Evolutionary conservation across 1,140 invertebrate species (phyloP).

Genomic region (Pseudomyrmex gracilis): DNA sequence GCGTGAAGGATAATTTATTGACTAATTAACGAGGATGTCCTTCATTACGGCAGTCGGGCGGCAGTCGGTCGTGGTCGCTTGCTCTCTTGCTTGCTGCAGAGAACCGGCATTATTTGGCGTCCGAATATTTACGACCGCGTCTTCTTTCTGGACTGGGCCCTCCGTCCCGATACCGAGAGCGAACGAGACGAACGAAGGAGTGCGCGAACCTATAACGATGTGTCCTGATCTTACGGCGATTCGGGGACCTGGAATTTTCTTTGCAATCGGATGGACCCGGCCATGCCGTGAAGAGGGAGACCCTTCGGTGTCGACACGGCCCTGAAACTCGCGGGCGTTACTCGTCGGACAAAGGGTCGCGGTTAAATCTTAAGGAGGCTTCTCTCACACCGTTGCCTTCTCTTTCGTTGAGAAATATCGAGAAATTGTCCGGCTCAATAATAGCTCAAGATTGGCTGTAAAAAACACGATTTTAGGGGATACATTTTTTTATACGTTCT

Average conservation of each 20-base stretch:
- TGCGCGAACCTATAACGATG: conserved; percentile 81
- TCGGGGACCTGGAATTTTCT: conserved; percentile 76
- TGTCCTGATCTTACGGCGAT: conserved; percentile 80
- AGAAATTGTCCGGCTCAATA: conserved; percentile 40
- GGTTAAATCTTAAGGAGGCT: conserved; percentile 64
- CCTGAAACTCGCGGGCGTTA: conserved; percentile 71
- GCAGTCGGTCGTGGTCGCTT: conserved; percentile 77
- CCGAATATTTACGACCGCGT: conserved; percentile 84
- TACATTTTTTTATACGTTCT: too few species aligned
- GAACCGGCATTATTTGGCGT: conserved; percentile 82
- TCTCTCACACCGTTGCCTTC: conserved; percentile 36
- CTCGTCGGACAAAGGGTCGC: conserved; percentile 68
- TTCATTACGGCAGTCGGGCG: conserved; percentile 83
- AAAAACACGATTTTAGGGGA: not conserved
- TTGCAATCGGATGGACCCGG: conserved; percentile 28
- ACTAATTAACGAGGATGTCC: conserved; percentile 86
- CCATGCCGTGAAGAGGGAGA: conserved; percentile 13
- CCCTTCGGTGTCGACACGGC: conserved; percentile 50
- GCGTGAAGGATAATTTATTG: conserved; percentile 85
- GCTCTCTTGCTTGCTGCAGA: conserved; percentile 62
- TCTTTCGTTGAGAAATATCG: not conserved
- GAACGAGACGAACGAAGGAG: conserved; percentile 41
- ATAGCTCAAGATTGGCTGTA: not conserved
- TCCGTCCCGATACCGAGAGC: conserved; percentile 68
- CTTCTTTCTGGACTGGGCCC: conserved; percentile 72